Conservation (phyloP, 2,797 vertebrate species). For the Geotrypetes seraphini region DNA sequence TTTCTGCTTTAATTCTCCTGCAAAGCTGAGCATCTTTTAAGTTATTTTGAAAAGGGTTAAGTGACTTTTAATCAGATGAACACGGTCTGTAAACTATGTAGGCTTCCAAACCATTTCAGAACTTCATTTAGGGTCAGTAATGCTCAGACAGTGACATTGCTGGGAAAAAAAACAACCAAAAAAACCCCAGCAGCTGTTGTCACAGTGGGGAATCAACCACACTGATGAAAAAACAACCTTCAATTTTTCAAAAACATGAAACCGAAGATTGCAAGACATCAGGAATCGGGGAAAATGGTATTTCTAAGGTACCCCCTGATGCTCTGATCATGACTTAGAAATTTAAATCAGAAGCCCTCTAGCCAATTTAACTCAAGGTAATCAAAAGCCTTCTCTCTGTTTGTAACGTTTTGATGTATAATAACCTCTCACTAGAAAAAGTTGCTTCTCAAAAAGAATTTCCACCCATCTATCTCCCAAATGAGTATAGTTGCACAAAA, state of each 20-base stretch:
- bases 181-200: too few relatives aligned
- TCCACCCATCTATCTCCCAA: slow-evolving; percentile 15
- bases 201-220: too few relatives aligned
- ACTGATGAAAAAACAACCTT: slow-evolving; percentile 13
- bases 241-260: slow-evolving; percentile 28
- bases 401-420: slow-evolving; percentile 8
- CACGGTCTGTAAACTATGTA: too few relatives aligned
- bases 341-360: slow-evolving; percentile 26
- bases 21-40: too few relatives aligned
- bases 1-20: too few relatives aligned
- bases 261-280: slow-evolving; percentile 21
- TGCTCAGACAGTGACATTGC: too few relatives aligned
- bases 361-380: slow-evolving; percentile 19
- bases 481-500: slow-evolving; percentile 6
- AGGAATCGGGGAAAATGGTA: slow-evolving; percentile 1
- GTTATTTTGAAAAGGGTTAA: too few relatives aligned
- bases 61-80: too few relatives aligned
- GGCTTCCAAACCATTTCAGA: too few relatives aligned
- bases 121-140: too few relatives aligned
- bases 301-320: slow-evolving; percentile 17
- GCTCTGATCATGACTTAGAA: slow-evolving; percentile 23
- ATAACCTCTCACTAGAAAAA: slow-evolving; percentile 18
- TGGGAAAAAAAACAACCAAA: too few relatives aligned
- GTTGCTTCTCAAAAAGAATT: slow-evolving; percentile 13
- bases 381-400: slow-evolving; percentile 26